Base-by-base conservation (phyloP, 1,140 invertebrate genomes). In the Zeugodacus cucurbitae region DNA sequence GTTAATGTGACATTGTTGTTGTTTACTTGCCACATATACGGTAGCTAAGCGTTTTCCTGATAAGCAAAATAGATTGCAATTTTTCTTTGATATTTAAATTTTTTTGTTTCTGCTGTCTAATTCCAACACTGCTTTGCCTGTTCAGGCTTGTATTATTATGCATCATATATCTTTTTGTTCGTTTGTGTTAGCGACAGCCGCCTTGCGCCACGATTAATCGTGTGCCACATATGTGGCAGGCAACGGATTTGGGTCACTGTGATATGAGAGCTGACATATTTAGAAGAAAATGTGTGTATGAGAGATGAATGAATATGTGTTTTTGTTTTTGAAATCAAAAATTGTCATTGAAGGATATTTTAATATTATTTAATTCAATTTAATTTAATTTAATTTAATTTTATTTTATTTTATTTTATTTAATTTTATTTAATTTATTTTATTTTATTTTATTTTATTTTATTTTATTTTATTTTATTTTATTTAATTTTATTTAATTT, bases 31-130 rank as follows among this genome's bases (percentile, higher is more conserved):
- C 37, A 22, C 74, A 48, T 44, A 82, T n/a, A 14, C 74, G 22
- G 41, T 82, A 82, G 74, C 74, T 44, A 82, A 82, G 41, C 74
- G 37, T 82, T 82, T 82, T 20, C 7, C 41, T 29, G 74, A 82
- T 82, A 82, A 82, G n/a, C 74, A 82, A 82, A 82, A 48, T 48
- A 48, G 74, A 82, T 82, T 82, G 37, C 74, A 26, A 48, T 82
- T 48, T 26, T 48, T 7, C 37, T 34, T 34, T n/a, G n/a, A 10
- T 74, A 17, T 7, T 6, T 8, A 74, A 37, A 20, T 7, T 11
- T 11, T 20, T 4, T 14, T 20, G 70, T 22, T 1, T 17, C 70
- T 41, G 20, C 32, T 22, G 70, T 41, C 22, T 6, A 74, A 44
- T 74, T 41, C 20, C 4, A 74, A 7, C 17, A 1, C 8, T 41